Percentiles rank a stretch among this genome's conserved stretches.
These are phyloP conservation scores for Heliconius eleuchia DNA, from an alignment of 1,140 invertebrate species.

Conservation along the genomic window DNA sequence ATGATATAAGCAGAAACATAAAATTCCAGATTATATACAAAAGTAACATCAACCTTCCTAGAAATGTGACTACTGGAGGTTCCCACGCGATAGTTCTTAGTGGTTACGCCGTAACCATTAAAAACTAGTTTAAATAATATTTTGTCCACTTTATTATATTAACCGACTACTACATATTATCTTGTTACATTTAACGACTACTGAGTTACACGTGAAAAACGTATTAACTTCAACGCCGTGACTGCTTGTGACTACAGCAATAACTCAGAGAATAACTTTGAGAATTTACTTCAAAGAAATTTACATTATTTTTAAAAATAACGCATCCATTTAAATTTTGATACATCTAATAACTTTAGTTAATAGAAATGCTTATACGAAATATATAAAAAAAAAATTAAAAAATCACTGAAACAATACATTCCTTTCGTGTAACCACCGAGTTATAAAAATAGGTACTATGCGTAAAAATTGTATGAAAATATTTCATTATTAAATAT, in stretches of 20 bases:
- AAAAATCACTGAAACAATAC: neutral
- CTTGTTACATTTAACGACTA: slow-evolving; percentile 20
- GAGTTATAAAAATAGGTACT: neutral
- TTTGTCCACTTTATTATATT: slow-evolving; percentile 34
- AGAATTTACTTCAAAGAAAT: neutral
- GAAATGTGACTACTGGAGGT: slow-evolving; percentile 30
- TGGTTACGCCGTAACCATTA: slow-evolving; percentile 33
- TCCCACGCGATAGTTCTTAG: slow-evolving; percentile 38
- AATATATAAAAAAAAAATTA: neutral
- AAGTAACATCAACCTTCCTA: slow-evolving; percentile 25
- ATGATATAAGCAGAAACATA: slow-evolving; percentile 27
- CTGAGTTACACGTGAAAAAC: slow-evolving; percentile 13
- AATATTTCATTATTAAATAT: neutral
- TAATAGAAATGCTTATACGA: neutral
- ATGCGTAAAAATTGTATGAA: neutral
- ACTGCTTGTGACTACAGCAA: neutral
- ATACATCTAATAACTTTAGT: no score
- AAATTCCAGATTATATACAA: slow-evolving; percentile 31
- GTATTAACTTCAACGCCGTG: neutral
- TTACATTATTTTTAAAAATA: neutral
- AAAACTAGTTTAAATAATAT: slow-evolving; percentile 40
- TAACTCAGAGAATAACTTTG: neutral
- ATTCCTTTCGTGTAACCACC: neutral
- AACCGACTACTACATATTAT: slow-evolving; percentile 17
- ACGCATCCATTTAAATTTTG: no score